These are phyloP conservation scores for Ispidina picta DNA, from an alignment of 2,797 vertebrate genomes.

Conservation along the genomic window DNA sequence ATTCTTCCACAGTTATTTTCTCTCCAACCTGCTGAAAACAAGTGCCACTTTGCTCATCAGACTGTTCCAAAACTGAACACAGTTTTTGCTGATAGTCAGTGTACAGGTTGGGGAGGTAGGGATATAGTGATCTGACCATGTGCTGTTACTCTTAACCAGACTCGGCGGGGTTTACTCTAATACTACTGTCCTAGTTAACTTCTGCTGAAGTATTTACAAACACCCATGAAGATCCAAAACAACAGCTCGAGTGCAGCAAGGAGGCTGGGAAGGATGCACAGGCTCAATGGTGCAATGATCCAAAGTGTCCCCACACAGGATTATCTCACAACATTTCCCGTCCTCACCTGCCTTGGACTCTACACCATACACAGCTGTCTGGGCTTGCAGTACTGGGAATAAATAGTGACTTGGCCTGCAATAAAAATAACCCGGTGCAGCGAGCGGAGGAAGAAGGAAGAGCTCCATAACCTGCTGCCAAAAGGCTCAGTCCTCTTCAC, in stretches of 20 bases:
- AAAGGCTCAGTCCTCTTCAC: background rate
- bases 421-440: background rate
- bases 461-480: background rate
- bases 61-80: background rate
- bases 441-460: background rate
- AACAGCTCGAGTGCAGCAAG: accelerated
- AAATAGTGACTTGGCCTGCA: background rate
- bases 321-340: background rate
- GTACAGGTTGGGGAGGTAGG: background rate
- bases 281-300: accelerated
- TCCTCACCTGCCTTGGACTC: background rate
- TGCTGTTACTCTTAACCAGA: background rate
- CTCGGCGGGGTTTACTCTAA: background rate
- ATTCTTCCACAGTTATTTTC: background rate
- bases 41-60: background rate
- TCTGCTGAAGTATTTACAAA: background rate
- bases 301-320: accelerated
- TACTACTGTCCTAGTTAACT: background rate
- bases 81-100: background rate
- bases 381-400: background rate
- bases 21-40: background rate
- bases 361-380: background rate
- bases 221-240: background rate
- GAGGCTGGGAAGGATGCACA: accelerated
- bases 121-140: background rate